Evolutionary conservation across 2,797 vertebrate genomes (phyloP), one percentile per base, ranked within the genome.

Genomic region (Bradypodion ventrale): DNA sequence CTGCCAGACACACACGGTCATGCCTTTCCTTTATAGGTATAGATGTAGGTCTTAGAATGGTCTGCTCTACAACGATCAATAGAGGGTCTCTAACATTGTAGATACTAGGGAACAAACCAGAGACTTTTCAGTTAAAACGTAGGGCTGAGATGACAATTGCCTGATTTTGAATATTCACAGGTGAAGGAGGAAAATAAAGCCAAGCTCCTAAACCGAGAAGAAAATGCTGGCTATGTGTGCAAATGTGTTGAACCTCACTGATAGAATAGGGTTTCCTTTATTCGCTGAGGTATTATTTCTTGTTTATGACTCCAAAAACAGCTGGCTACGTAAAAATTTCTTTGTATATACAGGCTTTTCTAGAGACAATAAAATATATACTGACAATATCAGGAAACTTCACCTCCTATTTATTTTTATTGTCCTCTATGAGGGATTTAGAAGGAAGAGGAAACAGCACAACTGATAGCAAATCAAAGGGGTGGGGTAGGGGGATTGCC

Each of bases 341-440:
- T 70, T 68, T 56, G 29, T 75, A 74, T 56, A 49, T 69, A 78
- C 44, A 69, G 15, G 66, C 44, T 75, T 52, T n/a, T 52, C 42
- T 79, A 79, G 32, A 69, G 66, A 59, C 35, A 44, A 62, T 29
- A 82, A 42, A 15, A 46, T 74, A 59, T 73, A 66, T 69, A 84
- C 46, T n/a, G 66, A 82, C n/a, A 66, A 37, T 6, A 81, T 74
- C 65, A 87, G 66, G 32, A 81, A 78, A 44, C 42, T 21, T n/a
- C 27, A 75, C 7, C 35, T 85, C 35, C 19, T 68, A 25, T 85
- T 79, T 88, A 85, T 82, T 85, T 56, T 56, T 56, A 56, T 56
- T 56, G 69, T 69, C 21, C 35, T 85, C 72, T 78, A 74, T 69
- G 56, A 85, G 59, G 13, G 65, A 29, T 40, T 79, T 62, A 42